Percentiles rank a stretch among this genome's conserved stretches.
Conservation (phyloP, 2,797 vertebrate genomes). For the Smutsia temminckii region DNA sequence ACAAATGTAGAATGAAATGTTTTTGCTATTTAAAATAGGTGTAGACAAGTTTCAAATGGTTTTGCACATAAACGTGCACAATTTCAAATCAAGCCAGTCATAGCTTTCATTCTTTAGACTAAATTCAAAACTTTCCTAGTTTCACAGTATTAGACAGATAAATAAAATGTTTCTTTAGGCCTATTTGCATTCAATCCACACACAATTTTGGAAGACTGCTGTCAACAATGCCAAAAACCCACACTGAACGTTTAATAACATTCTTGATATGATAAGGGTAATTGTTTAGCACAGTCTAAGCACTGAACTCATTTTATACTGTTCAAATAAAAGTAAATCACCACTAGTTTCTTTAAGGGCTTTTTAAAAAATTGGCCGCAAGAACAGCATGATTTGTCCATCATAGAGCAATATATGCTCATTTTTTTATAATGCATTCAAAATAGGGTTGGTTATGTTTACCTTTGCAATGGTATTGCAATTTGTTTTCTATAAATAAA, state of each 20-base stretch:
- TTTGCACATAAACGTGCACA: slow-evolving; percentile 15
- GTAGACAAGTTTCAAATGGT: slow-evolving; percentile 1
- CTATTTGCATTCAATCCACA: background rate
- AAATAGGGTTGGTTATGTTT: background rate
- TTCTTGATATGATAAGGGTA: background rate
- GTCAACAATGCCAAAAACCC: background rate
- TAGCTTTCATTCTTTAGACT: slow-evolving; percentile 56
- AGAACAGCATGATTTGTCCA: background rate
- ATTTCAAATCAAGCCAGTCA: slow-evolving; percentile 51
- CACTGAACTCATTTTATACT: background rate
- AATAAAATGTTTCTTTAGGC: slow-evolving; percentile 39
- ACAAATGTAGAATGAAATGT: background rate
- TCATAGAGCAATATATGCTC: background rate
- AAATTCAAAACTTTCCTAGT: slow-evolving; percentile 48
- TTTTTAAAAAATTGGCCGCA: background rate
- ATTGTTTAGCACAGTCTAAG: background rate
- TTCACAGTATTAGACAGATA: slow-evolving; percentile 49
- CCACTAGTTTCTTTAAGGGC: background rate
- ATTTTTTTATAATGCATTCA: background rate
- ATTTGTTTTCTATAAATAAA: slow-evolving; percentile 9
- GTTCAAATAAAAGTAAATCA: slow-evolving; percentile 30
- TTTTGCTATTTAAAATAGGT: slow-evolving; percentile 42
- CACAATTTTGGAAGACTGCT: slow-evolving; percentile 20
- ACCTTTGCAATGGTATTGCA: slow-evolving; percentile 1
- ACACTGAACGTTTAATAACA: background rate